Conservation (phyloP, 2,888 invertebrate species). For the Limenitis camilla region DNA sequence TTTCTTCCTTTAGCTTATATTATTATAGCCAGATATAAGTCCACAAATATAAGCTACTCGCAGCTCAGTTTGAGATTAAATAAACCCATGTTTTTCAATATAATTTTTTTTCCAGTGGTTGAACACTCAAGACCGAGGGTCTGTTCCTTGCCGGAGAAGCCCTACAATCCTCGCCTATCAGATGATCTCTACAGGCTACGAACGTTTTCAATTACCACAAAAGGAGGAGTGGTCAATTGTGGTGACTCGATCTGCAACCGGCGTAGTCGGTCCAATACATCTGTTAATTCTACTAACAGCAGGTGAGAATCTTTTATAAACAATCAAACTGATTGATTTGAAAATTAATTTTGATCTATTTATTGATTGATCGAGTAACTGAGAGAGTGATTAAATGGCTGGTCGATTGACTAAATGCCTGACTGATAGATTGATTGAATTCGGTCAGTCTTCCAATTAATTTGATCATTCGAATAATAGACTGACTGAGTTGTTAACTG, state of each 20-base stretch:
- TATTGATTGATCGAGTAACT: too few relatives aligned
- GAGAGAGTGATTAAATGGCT: neutral
- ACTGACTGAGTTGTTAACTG: too few relatives aligned
- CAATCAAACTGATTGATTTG: neutral
- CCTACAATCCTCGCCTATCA: constrained; percentile 87
- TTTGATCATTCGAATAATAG: too few relatives aligned
- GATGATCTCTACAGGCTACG: constrained; percentile 89
- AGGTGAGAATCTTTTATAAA: constrained; percentile 65
- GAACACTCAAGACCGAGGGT: constrained; percentile 89
- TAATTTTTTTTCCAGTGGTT: constrained; percentile 76
- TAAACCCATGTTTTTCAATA: neutral
- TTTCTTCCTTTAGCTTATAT: too few relatives aligned
- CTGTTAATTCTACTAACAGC: constrained; percentile 89
- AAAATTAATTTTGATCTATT: too few relatives aligned
- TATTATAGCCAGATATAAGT: too few relatives aligned
- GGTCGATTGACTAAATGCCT: neutral
- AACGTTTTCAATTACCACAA: constrained; percentile 90
- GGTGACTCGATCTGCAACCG: constrained; percentile 92
- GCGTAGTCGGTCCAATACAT: constrained; percentile 89
- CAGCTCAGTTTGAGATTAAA: neutral
- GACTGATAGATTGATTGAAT: too few relatives aligned
- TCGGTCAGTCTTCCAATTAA: too few relatives aligned
- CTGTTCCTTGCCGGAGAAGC: constrained; percentile 89
- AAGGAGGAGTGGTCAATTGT: constrained; percentile 91
- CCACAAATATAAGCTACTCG: neutral